These are phyloP conservation scores for Harpagoxenus sublaevis DNA, from an alignment of 2,888 invertebrate genomes.

Conservation along the genomic window DNA sequence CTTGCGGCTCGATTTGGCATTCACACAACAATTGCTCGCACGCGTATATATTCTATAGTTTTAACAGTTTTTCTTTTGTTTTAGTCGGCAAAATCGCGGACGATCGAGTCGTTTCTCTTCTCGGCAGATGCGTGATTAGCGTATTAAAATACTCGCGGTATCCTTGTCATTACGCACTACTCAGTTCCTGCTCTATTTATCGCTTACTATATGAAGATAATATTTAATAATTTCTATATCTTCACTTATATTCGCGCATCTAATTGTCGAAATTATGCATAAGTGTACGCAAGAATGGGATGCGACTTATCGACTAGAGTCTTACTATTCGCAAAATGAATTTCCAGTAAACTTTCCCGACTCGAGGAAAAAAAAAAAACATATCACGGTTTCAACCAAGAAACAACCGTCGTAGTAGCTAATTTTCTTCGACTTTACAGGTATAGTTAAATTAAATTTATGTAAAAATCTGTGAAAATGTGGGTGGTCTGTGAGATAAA, in stretches of 20 bases:
- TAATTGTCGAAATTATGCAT: neutral
- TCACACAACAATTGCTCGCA: constrained; percentile 49
- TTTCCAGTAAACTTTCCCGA: neutral
- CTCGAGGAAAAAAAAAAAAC: constrained; percentile 3
- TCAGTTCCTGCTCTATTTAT: constrained; percentile 14
- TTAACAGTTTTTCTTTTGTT: constrained; percentile 57
- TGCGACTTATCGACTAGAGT: neutral
- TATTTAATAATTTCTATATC: neutral
- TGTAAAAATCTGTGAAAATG: neutral
- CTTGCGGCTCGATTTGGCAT: constrained; percentile 56
- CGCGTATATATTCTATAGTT: constrained; percentile 68
- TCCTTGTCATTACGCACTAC: constrained; percentile 17
- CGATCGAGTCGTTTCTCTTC: constrained; percentile 56
- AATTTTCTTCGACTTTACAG: neutral
- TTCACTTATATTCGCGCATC: neutral
- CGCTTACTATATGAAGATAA: constrained; percentile 22
- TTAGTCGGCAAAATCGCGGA: constrained; percentile 65
- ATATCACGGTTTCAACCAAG: neutral
- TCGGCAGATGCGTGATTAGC: constrained; percentile 12
- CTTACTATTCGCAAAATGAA: neutral
- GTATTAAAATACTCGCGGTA: constrained; percentile 40
- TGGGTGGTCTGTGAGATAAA: neutral
- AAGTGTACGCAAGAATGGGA: neutral
- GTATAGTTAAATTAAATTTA: neutral
- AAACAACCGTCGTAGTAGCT: too few species aligned